Evolutionary conservation across 2,888 invertebrate genomes (phyloP).

Genomic region (Lagria hirta): DNA sequence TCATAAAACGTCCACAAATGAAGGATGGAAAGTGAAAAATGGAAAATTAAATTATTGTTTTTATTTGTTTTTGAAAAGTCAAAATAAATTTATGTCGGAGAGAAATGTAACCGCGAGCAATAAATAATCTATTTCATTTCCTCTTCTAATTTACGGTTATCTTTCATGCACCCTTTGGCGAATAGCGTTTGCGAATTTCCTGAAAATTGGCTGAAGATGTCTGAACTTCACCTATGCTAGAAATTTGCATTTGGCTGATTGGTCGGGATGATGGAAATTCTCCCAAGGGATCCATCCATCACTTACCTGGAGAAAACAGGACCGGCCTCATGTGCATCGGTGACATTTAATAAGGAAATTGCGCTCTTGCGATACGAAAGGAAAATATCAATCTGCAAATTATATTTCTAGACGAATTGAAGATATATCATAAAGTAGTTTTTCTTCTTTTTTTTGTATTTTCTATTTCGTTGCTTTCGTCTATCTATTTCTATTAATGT

Average conservation of each 20-base stretch:
- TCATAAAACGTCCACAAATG: too few relatives aligned
- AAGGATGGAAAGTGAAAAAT: too few relatives aligned
- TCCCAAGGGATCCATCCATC: conserved; percentile 43
- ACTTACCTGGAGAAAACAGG: conserved; percentile 40
- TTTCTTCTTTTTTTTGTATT: conserved; percentile 15
- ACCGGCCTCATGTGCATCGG: conserved; percentile 35
- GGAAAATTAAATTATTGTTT: too few relatives aligned
- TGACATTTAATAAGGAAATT: conserved; percentile 36
- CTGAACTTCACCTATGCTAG: conserved; percentile 10
- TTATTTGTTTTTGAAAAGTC: too few relatives aligned
- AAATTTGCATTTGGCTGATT: conserved; percentile 47
- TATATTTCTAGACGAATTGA: neutral
- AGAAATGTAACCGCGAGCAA: too few relatives aligned
- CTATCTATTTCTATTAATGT: too few relatives aligned
- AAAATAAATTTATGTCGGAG: too few relatives aligned
- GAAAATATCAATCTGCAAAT: conserved; percentile 11
- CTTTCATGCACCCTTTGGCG: too few relatives aligned
- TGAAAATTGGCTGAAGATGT: conserved; percentile 14
- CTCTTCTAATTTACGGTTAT: too few relatives aligned
- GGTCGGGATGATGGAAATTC: conserved; percentile 41
- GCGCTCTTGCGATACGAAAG: conserved; percentile 32
- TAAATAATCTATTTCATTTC: too few relatives aligned
- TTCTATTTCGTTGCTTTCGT: conserved; percentile 12
- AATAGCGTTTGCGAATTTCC: conserved; percentile 14
- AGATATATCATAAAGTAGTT: neutral